Evolutionary conservation across 2,888 invertebrate genomes (phyloP).

Genomic region (Leptinotarsa peninsularis): DNA sequence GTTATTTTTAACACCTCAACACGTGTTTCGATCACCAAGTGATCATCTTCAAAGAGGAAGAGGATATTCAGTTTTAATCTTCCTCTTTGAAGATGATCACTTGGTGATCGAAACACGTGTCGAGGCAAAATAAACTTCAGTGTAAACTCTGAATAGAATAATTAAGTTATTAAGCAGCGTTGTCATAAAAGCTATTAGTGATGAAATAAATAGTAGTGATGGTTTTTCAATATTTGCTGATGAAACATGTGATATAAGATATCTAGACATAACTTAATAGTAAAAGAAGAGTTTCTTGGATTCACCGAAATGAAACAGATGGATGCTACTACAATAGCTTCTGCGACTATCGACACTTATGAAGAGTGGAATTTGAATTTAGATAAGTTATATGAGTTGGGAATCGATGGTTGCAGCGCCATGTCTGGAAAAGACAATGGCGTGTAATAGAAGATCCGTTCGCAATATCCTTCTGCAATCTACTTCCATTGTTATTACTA

Average conservation of each 20-base stretch:
- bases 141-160: neutral
- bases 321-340: neutral
- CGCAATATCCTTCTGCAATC: neutral
- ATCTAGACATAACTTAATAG: neutral
- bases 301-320: neutral
- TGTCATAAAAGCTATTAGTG: neutral
- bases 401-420: neutral
- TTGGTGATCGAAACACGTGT: too few relatives aligned
- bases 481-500: neutral
- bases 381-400: neutral
- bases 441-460: neutral
- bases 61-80: too few relatives aligned
- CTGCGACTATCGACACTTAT: neutral
- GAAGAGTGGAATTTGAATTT: neutral
- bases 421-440: constrained; percentile 5
- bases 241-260: neutral
- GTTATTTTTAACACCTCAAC: too few relatives aligned
- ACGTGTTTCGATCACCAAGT: too few relatives aligned
- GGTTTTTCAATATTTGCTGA: neutral
- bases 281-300: neutral
- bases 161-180: neutral
- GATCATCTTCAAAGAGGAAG: too few relatives aligned
- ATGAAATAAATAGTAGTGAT: constrained; percentile 3
- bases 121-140: neutral
- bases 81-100: too few relatives aligned